Base-by-base conservation (phyloP, 2,888 invertebrate species). In the Eubasilissa splendida region DNA sequence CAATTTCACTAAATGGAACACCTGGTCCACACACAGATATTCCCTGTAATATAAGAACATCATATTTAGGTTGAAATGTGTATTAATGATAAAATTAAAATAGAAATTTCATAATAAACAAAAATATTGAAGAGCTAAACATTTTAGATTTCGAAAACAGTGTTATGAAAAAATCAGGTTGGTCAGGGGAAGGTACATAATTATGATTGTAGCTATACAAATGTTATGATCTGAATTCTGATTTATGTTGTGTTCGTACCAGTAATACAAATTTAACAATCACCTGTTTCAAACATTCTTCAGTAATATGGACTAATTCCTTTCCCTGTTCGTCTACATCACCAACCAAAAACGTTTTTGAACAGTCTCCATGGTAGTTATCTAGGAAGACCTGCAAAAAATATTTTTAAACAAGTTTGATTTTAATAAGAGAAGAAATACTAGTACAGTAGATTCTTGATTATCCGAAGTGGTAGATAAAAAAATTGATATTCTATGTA, bases 351-450 rank as follows among this genome's bases (percentile, higher is more conserved):
- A 94, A 97, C 33, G 97, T 97, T 86, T 94, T 93, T 3, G 97
- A 97, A 86, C 97, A 96, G 87, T 98, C 98, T 4, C 98, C 98
- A 89, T 98, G 98, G 87, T 92, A 96, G 7, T 97, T 97, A 87
- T 96, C 92, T 31, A 91, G 91, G 87, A 90, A 98, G 1, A 96
- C 94, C 95, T 95, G 85, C 77, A 87, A 86, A 77, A 76, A 12
- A 22, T 22, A 22, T 22, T 22, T 22, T 22, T 22, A 22, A 22
- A 22, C 22, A 22, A 22, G 22, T 22, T 0, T 22, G 22, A 22
- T 22, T 22, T 22, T 22, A 22, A 22, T 22, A 22, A 22, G 22
- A 22, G 22, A 22, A 22, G 22, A 22, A 22, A 22, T 22, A 22
- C 22, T 22, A 22, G 22, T 22, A 22, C 22, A 22, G 22, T 22